phyloP scores from a whole-genome alignment of 2,797 vertebrate species.

The Mormyrops boulengeri region DNA sequence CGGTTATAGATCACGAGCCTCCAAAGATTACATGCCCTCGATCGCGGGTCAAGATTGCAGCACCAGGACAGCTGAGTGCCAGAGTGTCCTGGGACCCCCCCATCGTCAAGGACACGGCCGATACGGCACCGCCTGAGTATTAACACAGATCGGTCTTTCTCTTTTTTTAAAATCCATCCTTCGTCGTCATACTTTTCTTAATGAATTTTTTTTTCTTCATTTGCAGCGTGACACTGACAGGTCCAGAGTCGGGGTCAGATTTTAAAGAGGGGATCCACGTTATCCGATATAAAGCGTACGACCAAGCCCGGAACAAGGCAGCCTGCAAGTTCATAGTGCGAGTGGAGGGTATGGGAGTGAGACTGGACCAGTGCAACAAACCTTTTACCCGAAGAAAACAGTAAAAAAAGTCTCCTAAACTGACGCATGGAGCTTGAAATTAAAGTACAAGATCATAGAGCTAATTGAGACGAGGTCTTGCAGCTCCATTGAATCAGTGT shows the following conservation, averaged over 20 bases:
- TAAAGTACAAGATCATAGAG: not conserved
- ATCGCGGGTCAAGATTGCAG: conserved; percentile 79
- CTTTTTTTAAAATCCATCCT: not conserved
- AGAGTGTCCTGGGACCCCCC: conserved; percentile 82
- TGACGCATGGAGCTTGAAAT: not conserved
- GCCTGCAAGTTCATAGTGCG: conserved; percentile 90
- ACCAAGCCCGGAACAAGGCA: conserved; percentile 83
- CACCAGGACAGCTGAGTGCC: conserved; percentile 80
- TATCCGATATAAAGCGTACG: conserved; percentile 83
- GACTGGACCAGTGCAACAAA: not conserved
- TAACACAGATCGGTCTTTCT: not conserved
- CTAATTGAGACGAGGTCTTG: not conserved
- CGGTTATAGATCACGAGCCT: conserved; percentile 78
- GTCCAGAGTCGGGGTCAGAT: conserved; percentile 70
- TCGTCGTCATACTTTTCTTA: not conserved
- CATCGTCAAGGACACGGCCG: conserved; percentile 75
- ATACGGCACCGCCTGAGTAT: conserved; percentile 72
- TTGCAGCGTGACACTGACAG: conserved; percentile 71
- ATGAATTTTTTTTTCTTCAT: not conserved
- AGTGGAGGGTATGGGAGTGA: conserved; percentile 72
- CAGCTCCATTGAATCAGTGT: not conserved
- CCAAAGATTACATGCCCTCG: conserved; percentile 87
- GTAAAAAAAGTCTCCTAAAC: not conserved
- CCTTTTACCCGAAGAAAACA: not conserved
- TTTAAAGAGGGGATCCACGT: conserved; percentile 78